Evolutionary conservation across 2,888 invertebrate genomes (phyloP), one percentile per base, ranked within the genome.

Genomic region (Brachycybe producta): DNA sequence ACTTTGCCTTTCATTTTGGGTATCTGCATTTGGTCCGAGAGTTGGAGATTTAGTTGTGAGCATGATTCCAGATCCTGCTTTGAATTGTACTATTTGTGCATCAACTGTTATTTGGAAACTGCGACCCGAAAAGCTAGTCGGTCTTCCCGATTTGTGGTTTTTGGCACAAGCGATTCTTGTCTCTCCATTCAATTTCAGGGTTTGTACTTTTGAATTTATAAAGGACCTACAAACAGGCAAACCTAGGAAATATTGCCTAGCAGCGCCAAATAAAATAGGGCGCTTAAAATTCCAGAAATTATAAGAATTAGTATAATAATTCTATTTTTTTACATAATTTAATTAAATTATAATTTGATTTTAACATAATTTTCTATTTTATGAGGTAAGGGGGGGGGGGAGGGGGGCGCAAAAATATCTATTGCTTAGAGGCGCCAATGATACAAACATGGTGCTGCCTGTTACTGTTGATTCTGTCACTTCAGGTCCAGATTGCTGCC

Each of bases 401-500:
- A n/a, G n/a, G n/a, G n/a, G n/a, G n/a, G n/a, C n/a, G n/a, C n/a
- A n/a, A n/a, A n/a, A n/a, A n/a, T n/a, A n/a, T n/a, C n/a, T n/a
- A n/a, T n/a, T n/a, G n/a, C n/a, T n/a, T n/a, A n/a, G n/a, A n/a
- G n/a, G n/a, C n/a, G n/a, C n/a, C n/a, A n/a, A n/a, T n/a, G n/a
- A n/a, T n/a, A n/a, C n/a, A n/a, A n/a, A n/a, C n/a, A n/a, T n/a
- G n/a, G n/a, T n/a, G n/a, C n/a, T 17, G 17, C 17, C 15, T 39
- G 8, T 39, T 8, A 39, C 39, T 17, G 15, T 39, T 13, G 13
- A 39, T 13, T 13, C 11, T 39, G 39, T 39, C 39, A 38, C 61
- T 58, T 17, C 67, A 75, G 67, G 65, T 75, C 28, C 65, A 73
- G 3, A 68, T 75, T 49, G 71, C 72, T 55, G 75, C 72, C 1